Evolutionary conservation across 2,888 invertebrate species (phyloP).

Genomic region (Anaspis maculata): DNA sequence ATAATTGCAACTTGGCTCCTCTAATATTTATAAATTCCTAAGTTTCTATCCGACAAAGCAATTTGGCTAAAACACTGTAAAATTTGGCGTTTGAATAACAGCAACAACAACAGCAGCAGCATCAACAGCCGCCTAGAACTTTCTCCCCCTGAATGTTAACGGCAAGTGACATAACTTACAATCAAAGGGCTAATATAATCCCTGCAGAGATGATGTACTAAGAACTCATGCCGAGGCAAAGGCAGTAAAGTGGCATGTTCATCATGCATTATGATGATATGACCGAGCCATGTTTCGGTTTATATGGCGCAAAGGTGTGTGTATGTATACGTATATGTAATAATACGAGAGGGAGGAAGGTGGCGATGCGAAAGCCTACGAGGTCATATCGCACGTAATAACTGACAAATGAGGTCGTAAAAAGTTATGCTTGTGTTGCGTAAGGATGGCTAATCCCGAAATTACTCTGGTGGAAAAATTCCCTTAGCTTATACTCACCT

Average conservation of each 20-base stretch:
- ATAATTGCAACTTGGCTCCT: no score
- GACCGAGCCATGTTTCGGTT: constrained; percentile 10
- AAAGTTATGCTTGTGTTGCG: no score
- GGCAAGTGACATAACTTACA: constrained; percentile 24
- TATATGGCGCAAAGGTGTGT: no score
- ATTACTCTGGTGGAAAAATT: constrained; percentile 3
- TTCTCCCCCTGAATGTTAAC: no score
- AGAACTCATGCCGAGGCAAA: constrained; percentile 22
- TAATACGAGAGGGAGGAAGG: constrained; percentile 11
- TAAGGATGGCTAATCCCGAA: constrained; percentile 3
- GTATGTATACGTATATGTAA: constrained; percentile 7
- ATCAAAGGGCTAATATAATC: constrained; percentile 22
- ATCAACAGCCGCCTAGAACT: no score
- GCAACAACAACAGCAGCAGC: no score
- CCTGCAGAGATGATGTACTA: constrained; percentile 14
- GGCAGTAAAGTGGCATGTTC: constrained; percentile 27
- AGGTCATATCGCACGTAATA: constrained; percentile 18
- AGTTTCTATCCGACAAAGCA: no score
- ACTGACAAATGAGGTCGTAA: constrained; percentile 17
- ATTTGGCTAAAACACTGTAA: no score
- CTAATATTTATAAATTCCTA: no score
- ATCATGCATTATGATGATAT: constrained; percentile 26
- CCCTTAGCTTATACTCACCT: constrained; percentile 56
- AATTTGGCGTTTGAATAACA: no score
- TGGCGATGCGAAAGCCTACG: no score